Percentiles rank a stretch among this genome's conserved stretches.
These are phyloP conservation scores for Cylas formicarius DNA, from an alignment of 1,140 invertebrate genomes.

Conservation along the genomic window DNA sequence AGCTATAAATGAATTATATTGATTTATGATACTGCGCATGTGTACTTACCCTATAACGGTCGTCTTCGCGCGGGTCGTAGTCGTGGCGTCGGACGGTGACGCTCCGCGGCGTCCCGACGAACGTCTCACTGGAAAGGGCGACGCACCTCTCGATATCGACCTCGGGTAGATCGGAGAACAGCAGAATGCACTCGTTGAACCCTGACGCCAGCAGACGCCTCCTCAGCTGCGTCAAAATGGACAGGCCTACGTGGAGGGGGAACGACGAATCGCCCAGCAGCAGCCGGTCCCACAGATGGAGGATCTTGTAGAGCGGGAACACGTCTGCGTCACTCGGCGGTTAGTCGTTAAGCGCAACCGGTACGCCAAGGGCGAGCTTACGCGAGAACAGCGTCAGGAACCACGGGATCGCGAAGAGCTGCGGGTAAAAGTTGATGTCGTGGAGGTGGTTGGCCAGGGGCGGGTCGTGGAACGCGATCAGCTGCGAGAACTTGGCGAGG, in stretches of 20 bases:
- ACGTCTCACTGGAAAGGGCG: slow-evolving; percentile 80
- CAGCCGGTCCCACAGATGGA: slow-evolving; percentile 96
- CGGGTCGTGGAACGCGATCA: slow-evolving; percentile 94
- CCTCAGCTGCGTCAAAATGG: slow-evolving; percentile 83
- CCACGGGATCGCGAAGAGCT: slow-evolving; percentile 99
- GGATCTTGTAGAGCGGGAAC: slow-evolving; percentile 96
- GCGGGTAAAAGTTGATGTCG: slow-evolving; percentile 91
- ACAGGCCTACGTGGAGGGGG: slow-evolving; percentile 90
- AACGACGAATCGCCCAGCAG: slow-evolving; percentile 89
- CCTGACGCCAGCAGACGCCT: slow-evolving; percentile 79
- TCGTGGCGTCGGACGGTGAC: slow-evolving; percentile 76
- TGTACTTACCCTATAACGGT: too few relatives aligned
- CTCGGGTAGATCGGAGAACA: slow-evolving; percentile 97
- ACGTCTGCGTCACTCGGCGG: slow-evolving; percentile 62
- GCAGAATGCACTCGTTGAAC: slow-evolving; percentile 94
- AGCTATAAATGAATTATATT: too few relatives aligned
- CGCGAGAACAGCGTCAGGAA: slow-evolving; percentile 99
- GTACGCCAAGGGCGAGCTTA: slow-evolving; percentile 50
- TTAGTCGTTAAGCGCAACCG: slow-evolving; percentile 5
- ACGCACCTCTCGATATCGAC: slow-evolving; percentile 93
- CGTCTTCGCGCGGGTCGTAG: slow-evolving; percentile 30
- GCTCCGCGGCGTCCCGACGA: slow-evolving; percentile 78
- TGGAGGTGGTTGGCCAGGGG: slow-evolving; percentile 84
- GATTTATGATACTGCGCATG: slow-evolving; percentile 1
- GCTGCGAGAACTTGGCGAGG: slow-evolving; percentile 91